Percentiles rank a stretch among this genome's conserved stretches.
Conservation (phyloP, 2,113 vertebrate genomes). For the Poeciliopsis occidentalis region DNA sequence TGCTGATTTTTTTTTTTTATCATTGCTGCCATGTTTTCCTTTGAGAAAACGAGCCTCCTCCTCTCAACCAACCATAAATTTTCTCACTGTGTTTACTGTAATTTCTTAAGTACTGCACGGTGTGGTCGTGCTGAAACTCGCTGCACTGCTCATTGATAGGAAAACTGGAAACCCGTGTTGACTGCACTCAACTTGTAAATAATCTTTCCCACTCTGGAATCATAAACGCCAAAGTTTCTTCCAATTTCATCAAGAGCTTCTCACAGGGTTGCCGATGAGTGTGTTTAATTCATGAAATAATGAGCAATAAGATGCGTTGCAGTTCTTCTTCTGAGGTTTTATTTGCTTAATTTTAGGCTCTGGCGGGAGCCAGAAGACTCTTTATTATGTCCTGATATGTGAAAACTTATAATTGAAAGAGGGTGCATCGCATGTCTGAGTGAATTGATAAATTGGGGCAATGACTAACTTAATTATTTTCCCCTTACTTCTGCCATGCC, state of each 20-base stretch:
- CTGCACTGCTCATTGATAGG: neutral
- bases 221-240: neutral
- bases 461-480: conserved; percentile 79
- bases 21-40: neutral
- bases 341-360: neutral
- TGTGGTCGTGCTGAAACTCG: neutral
- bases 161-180: too few relatives aligned
- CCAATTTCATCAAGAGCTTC: too few relatives aligned
- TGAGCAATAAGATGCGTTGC: neutral
- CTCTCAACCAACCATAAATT: neutral
- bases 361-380: neutral
- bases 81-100: neutral
- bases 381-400: neutral
- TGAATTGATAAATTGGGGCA: conserved; percentile 76
- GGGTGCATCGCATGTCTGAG: conserved; percentile 52
- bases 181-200: neutral
- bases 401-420: neutral
- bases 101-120: neutral
- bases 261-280: neutral
- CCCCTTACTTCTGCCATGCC: conserved; percentile 53
- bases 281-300: neutral
- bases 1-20: too few relatives aligned
- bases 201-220: neutral
- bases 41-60: neutral
- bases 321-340: neutral